Percentiles rank a stretch among this genome's conserved stretches.
Conservation (phyloP, 2,888 invertebrate genomes). For the Apamea sordens region DNA sequence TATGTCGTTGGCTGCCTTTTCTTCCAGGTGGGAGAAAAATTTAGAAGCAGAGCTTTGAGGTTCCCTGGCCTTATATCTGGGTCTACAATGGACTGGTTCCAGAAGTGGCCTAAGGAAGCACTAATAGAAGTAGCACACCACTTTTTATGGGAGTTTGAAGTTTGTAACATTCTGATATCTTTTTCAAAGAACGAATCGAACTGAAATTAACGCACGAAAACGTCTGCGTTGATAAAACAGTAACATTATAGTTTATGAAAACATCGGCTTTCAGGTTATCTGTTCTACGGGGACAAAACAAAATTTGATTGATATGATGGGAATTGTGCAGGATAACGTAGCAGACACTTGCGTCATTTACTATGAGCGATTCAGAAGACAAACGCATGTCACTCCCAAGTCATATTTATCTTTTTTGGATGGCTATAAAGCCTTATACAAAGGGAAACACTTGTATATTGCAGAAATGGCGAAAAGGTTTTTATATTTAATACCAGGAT, state of each 20-base stretch:
- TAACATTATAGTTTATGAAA: background rate
- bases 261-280: conserved; percentile 79
- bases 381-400: conserved; percentile 97
- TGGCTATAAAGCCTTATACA: conserved; percentile 95
- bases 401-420: conserved; percentile 96
- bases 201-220: background rate
- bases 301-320: conserved; percentile 95
- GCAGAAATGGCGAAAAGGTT: conserved; percentile 92
- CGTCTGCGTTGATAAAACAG: background rate
- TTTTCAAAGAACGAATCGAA: background rate
- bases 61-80: conserved; percentile 98
- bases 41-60: conserved; percentile 95
- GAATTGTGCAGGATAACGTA: conserved; percentile 95
- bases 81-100: conserved; percentile 98
- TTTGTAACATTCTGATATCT: conserved; percentile 55
- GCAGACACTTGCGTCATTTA: conserved; percentile 93
- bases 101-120: conserved; percentile 96
- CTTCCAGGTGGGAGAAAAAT: conserved; percentile 95
- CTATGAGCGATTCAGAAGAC: conserved; percentile 95
- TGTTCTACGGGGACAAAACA: conserved; percentile 92
- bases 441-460: conserved; percentile 93
- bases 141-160: conserved; percentile 92
- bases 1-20: background rate
- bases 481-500: background rate
- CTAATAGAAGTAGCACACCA: conserved; percentile 95